Percentiles rank a stretch among this genome's conserved stretches.
Conservation (phyloP, 2,888 invertebrate species). For the Latrodectus elegans region DNA sequence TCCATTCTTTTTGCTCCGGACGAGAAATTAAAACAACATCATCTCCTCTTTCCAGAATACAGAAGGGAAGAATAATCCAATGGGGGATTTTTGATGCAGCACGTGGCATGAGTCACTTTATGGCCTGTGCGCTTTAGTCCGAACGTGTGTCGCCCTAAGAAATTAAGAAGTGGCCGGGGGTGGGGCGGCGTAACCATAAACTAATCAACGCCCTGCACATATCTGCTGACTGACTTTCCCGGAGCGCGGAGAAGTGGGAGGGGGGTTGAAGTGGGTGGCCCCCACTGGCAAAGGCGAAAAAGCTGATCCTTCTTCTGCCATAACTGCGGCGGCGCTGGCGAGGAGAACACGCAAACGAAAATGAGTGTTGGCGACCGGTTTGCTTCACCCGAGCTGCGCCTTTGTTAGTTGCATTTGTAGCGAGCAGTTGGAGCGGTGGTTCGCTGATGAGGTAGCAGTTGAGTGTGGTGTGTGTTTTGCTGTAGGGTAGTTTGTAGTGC, state of each 20-base stretch:
- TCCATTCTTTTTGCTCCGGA: too few species aligned
- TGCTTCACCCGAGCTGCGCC: neutral
- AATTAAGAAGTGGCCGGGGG: neutral
- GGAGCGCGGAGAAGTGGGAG: neutral
- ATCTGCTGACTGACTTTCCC: conserved; percentile 36
- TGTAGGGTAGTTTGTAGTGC: neutral
- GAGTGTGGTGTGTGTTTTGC: conserved; percentile 1
- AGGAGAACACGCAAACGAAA: conserved; percentile 7
- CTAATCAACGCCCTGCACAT: conserved; percentile 49
- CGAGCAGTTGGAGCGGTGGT: conserved; percentile 4
- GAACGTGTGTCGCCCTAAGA: conserved; percentile 7
- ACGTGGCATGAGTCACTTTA: conserved; percentile 64
- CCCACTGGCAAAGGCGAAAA: conserved; percentile 6
- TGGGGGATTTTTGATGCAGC: conserved; percentile 31
- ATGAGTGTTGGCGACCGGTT: neutral
- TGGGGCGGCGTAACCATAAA: conserved; percentile 40
- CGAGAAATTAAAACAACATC: conserved; percentile 61
- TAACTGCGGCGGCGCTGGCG: conserved; percentile 32
- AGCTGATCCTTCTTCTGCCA: conserved; percentile 5
- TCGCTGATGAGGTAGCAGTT: conserved; percentile 2
- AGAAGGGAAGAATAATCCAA: conserved; percentile 21
- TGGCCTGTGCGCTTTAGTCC: conserved; percentile 26
- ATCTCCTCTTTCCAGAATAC: conserved; percentile 9
- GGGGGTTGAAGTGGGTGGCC: conserved; percentile 53
- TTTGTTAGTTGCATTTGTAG: neutral